Evolutionary conservation across 2,888 invertebrate species (phyloP).

Genomic region (Melanotus villosus): DNA sequence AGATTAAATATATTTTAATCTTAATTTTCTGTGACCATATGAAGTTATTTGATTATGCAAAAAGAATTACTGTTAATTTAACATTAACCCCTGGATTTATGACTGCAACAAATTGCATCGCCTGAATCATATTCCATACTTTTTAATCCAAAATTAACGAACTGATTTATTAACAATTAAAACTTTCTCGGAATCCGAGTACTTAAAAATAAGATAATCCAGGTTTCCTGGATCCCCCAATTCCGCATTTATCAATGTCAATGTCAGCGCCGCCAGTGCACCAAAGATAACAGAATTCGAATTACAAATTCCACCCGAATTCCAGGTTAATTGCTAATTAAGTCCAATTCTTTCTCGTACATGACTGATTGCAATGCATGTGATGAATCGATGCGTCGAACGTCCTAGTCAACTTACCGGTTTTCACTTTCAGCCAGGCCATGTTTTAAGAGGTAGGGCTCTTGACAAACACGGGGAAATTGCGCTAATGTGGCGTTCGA

Average conservation of each 20-base stretch:
- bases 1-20: too few relatives aligned
- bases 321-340: constrained; percentile 35
- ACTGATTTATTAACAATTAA: too few relatives aligned
- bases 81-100: too few relatives aligned
- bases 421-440: constrained; percentile 39
- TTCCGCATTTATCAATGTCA: constrained; percentile 24
- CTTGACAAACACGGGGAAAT: constrained; percentile 29
- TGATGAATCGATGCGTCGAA: constrained; percentile 35
- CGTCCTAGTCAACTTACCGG: constrained; percentile 26
- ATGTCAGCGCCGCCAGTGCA: constrained; percentile 17
- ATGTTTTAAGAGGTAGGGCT: constrained; percentile 20
- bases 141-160: too few relatives aligned
- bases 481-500: constrained; percentile 24
- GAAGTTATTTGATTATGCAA: too few relatives aligned
- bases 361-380: constrained; percentile 28
- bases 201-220: not conserved
- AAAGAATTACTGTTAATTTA: too few relatives aligned
- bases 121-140: too few relatives aligned
- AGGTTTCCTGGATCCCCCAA: not conserved
- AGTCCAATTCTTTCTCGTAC: constrained; percentile 24
- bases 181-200: not conserved
- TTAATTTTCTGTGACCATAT: too few relatives aligned
- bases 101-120: too few relatives aligned
- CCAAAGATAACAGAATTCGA: constrained; percentile 15
- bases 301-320: constrained; percentile 21